These are phyloP conservation scores for Thelaira solivaga DNA, from an alignment of 2,888 invertebrate species.

Conservation along the genomic window DNA sequence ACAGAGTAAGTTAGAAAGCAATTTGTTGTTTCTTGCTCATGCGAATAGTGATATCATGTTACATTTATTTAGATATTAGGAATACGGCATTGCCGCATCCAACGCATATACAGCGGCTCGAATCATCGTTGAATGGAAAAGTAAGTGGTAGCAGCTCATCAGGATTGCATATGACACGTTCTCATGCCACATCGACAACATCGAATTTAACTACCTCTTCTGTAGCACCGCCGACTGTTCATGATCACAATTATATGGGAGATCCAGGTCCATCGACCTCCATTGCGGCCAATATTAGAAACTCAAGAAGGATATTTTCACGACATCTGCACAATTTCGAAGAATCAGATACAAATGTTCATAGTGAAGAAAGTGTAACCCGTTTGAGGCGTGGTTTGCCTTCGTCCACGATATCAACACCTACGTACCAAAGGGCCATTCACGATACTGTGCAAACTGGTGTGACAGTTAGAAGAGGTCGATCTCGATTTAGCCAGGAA, in stretches of 20 bases:
- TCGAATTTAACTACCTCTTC: slow-evolving; percentile 63
- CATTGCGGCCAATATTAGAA: slow-evolving; percentile 65
- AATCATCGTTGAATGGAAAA: slow-evolving; percentile 62
- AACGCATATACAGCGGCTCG: slow-evolving; percentile 66
- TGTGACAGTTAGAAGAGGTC: slow-evolving; percentile 65
- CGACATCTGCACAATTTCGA: slow-evolving; percentile 76
- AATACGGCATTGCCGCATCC: slow-evolving; percentile 68
- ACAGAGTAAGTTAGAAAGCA: slow-evolving; percentile 65
- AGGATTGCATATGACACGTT: slow-evolving; percentile 72
- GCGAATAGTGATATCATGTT: background rate
- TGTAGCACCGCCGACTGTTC: slow-evolving; percentile 64
- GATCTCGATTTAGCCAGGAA: slow-evolving; percentile 72
- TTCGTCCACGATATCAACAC: slow-evolving; percentile 67
- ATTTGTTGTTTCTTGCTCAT: background rate
- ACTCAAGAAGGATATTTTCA: slow-evolving; percentile 73
- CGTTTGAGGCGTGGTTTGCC: slow-evolving; percentile 70
- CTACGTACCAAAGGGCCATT: slow-evolving; percentile 40
- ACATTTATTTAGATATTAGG: slow-evolving; percentile 18
- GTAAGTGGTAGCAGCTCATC: slow-evolving; percentile 52
- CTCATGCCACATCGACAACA: slow-evolving; percentile 72
- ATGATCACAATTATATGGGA: slow-evolving; percentile 76
- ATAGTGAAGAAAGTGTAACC: slow-evolving; percentile 69
- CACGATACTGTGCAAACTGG: slow-evolving; percentile 21
- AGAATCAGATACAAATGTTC: slow-evolving; percentile 72
- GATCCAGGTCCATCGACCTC: slow-evolving; percentile 71